Evolutionary conservation across 2,797 vertebrate genomes (phyloP), one percentile per base, ranked within the genome.

Genomic region (Polyboroides typus): DNA sequence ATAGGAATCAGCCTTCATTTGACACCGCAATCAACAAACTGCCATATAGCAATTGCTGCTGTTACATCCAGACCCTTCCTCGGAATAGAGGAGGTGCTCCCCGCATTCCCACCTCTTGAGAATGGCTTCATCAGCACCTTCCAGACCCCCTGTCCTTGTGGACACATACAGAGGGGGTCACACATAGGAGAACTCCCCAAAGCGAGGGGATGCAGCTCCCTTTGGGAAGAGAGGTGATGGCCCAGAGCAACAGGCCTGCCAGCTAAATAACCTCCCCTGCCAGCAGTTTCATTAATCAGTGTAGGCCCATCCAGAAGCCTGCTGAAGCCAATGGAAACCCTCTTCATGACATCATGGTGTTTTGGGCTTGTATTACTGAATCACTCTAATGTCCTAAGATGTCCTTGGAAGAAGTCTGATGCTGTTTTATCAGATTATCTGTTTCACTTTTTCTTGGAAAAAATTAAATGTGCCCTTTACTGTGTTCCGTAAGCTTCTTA

Each of bases 401-500:
- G 53, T 92, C 33, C 48, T 82, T 94, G 83, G 93, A 92, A 94
- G 74, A 89, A 82, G 15, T 80, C 56, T 85, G 42, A n/a, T 80
- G 21, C 15, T 87, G 21, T 63, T 93, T 85, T 94, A 89, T 94
- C 78, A 91, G 86, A 87, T 82, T 80, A 91, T 89, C 62, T 94
- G 45, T 81, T 93, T 78, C 52, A 56, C 2, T 71, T 84, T 90
- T 94, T 95, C 44, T 74, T 84, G 66, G 88, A 93, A 93, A 96
- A 95, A 89, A 88, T 53, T 70, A 89, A 34, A 11, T 45, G 14
- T 85, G 74, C 15, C 20, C 44, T 95, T 94, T 89, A 40, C 68
- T 80, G n/a, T 67, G 20, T 66, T 91, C 64, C 12, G 0, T 59
- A 76, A 80, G 20, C 15, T 80, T 78, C 67, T 95, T 75, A 20